Evolutionary conservation across 1,140 invertebrate species (phyloP).

Genomic region (Tachypleus tridentatus): DNA sequence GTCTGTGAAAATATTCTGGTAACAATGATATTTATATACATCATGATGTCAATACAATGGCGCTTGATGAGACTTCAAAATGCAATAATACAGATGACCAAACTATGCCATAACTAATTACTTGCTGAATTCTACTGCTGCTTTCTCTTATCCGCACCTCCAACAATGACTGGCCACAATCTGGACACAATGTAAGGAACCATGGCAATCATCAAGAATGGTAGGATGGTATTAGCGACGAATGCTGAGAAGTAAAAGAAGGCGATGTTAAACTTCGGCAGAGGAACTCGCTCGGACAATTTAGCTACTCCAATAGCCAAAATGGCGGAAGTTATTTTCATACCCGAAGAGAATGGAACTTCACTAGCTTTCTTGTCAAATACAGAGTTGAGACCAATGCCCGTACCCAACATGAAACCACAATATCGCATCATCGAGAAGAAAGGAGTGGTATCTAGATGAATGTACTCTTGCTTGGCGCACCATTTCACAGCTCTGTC

Average conservation of each 20-base stretch:
- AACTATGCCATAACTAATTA: too few relatives aligned
- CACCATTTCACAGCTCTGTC: constrained; percentile 47
- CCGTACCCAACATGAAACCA: constrained; percentile 36
- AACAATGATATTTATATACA: too few relatives aligned
- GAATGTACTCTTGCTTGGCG: constrained; percentile 39
- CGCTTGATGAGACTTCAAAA: too few relatives aligned
- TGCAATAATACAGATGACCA: too few relatives aligned
- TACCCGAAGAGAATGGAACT: constrained; percentile 13
- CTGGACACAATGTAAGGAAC: constrained; percentile 22
- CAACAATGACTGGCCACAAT: too few relatives aligned
- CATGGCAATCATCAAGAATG: constrained; percentile 25
- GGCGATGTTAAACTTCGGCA: constrained; percentile 20
- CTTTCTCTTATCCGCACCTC: background rate
- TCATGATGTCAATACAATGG: too few relatives aligned
- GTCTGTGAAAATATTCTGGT: too few relatives aligned
- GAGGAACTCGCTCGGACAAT: constrained; percentile 20
- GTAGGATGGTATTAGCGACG: constrained; percentile 20
- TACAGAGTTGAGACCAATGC: constrained; percentile 29
- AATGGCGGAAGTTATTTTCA: constrained; percentile 20
- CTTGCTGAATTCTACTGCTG: too few relatives aligned
- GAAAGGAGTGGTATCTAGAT: constrained; percentile 45
- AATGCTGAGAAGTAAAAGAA: constrained; percentile 25
- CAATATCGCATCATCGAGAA: constrained; percentile 40
- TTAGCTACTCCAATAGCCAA: constrained; percentile 21
- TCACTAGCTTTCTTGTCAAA: constrained; percentile 8